Evolutionary conservation across 2,888 invertebrate genomes (phyloP).

Genomic region (Hedya salicella): DNA sequence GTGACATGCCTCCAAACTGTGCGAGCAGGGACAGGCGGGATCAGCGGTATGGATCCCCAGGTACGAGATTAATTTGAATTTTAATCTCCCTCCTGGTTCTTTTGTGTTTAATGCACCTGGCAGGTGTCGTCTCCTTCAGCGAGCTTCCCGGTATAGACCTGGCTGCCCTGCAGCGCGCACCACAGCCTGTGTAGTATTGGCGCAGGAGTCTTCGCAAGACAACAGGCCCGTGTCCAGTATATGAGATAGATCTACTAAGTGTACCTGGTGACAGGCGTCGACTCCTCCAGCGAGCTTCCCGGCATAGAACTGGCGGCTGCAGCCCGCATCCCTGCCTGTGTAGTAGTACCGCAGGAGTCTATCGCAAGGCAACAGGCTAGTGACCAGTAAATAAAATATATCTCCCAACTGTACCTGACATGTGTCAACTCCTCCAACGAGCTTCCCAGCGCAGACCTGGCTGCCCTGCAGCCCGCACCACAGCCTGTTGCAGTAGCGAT

Average conservation of each 20-base stretch:
- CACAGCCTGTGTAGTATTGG: conserved; percentile 48
- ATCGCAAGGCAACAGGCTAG: too few species aligned
- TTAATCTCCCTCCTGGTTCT: too few species aligned
- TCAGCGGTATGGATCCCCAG: too few species aligned
- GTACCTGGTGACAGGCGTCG: conserved; percentile 72
- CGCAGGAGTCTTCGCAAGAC: conserved; percentile 49
- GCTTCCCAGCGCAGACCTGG: conserved; percentile 53
- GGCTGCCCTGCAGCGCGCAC: conserved; percentile 49
- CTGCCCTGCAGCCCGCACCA: conserved; percentile 50
- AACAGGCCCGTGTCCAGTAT: too few species aligned
- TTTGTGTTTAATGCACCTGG: too few species aligned
- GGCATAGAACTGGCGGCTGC: conserved; percentile 65
- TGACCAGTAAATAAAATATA: too few species aligned
- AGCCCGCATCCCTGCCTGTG: conserved; percentile 64
- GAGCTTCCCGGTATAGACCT: conserved; percentile 52
- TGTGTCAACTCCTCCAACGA: conserved; percentile 50
- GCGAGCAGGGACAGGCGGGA: too few species aligned
- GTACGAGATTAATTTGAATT: too few species aligned
- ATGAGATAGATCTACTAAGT: too few species aligned
- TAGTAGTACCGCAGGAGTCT: conserved; percentile 52
- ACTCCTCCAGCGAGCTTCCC: conserved; percentile 67
- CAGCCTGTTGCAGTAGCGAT: conserved; percentile 46
- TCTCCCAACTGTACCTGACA: conserved; percentile 47
- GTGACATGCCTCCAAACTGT: too few species aligned
- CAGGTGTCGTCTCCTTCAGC: conserved; percentile 52